Evolutionary conservation across 2,888 invertebrate species (phyloP).

Genomic region (Macrophya annulata): DNA sequence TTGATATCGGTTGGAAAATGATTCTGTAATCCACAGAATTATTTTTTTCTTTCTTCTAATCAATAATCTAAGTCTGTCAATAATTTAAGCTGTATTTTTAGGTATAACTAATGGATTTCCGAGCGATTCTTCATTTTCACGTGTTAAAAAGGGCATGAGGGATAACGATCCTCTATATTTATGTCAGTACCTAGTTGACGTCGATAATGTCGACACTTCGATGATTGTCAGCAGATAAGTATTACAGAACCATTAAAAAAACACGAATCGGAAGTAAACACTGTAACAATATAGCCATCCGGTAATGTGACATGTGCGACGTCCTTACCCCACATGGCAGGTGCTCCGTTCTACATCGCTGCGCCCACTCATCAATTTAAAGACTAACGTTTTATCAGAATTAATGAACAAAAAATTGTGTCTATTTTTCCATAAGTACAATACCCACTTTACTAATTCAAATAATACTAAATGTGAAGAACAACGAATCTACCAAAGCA

Average conservation of each 20-base stretch:
- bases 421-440: not conserved
- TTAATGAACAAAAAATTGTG: not conserved
- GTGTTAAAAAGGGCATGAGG: not conserved
- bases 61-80: too few relatives aligned
- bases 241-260: constrained; percentile 1
- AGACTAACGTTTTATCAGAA: not conserved
- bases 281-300: not conserved
- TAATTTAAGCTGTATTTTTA: not conserved
- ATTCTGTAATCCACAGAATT: not conserved
- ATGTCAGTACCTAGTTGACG: not conserved
- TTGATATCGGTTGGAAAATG: not conserved
- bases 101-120: not conserved
- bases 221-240: not conserved
- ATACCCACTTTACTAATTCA: not conserved
- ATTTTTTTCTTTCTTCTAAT: too few relatives aligned
- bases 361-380: not conserved
- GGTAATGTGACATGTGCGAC: constrained; percentile 16
- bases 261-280: constrained; percentile 1
- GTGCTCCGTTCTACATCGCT: not conserved
- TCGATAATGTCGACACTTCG: not conserved
- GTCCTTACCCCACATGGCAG: not conserved
- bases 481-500: not conserved
- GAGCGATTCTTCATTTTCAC: not conserved
- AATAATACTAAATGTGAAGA: not conserved
- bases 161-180: not conserved